Evolutionary conservation across 2,888 invertebrate genomes (phyloP).

Genomic region (Hofmannophila pseudospretella): DNA sequence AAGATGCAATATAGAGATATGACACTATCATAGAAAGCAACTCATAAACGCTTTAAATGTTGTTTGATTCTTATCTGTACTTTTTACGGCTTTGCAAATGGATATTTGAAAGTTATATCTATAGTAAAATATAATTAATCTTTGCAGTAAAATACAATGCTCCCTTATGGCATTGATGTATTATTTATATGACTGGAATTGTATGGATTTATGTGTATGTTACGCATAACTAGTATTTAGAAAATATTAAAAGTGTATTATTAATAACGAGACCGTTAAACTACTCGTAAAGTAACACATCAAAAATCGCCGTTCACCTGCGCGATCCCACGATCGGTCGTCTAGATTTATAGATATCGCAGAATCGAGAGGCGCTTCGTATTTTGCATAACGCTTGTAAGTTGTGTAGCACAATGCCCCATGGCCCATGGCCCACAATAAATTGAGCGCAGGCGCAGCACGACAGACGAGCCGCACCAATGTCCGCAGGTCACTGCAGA

Average conservation of each 20-base stretch:
- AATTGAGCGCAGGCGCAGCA: slow-evolving; percentile 30
- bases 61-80: slow-evolving; percentile 57
- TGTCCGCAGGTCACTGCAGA: slow-evolving; percentile 23
- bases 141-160: slow-evolving; percentile 33
- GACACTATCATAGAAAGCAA: slow-evolving; percentile 50
- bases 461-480: slow-evolving; percentile 26
- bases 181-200: too few relatives aligned
- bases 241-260: neutral
- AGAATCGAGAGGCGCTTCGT: slow-evolving; percentile 69
- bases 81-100: slow-evolving; percentile 68
- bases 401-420: slow-evolving; percentile 55
- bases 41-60: slow-evolving; percentile 60
- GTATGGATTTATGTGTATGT: too few relatives aligned
- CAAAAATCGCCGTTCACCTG: slow-evolving; percentile 64
- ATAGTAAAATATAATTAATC: slow-evolving; percentile 49
- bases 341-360: slow-evolving; percentile 67
- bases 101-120: slow-evolving; percentile 63
- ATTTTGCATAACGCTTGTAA: slow-evolving; percentile 70
- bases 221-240: slow-evolving; percentile 12
- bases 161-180: slow-evolving; percentile 19
- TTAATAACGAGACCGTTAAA: slow-evolving; percentile 30
- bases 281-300: slow-evolving; percentile 46
- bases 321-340: slow-evolving; percentile 67
- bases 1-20: slow-evolving; percentile 66
- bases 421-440: slow-evolving; percentile 40